Base-by-base conservation (phyloP, 2,113 vertebrate species). In the Onychostoma macrolepis region DNA sequence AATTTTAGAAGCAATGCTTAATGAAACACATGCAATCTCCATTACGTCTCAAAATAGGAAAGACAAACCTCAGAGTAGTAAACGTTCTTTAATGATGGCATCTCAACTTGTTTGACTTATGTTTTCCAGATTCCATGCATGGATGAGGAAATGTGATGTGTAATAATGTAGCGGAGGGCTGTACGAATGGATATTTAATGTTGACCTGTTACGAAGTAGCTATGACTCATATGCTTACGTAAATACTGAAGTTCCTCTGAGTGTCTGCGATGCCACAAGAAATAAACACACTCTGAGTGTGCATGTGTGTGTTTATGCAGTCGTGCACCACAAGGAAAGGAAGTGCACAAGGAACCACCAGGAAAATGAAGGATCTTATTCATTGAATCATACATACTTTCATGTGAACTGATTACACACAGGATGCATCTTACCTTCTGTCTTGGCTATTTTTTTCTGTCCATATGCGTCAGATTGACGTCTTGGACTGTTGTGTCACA, bases 151-250 rank as follows among this genome's bases (percentile, higher is more conserved):
- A 24, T 21, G 50, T 6, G 26, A 30, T 3, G 17, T 10, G 30
- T 12, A 56, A 79, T 56, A 79, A 36, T 1, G 17, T 9, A 33
- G 15, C 75, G 21, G 43, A 45, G n/a, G 41, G 4, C 15, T 69
- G 75, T 71, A 65, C 45, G 28, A 48, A 21, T 15, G 65, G 28
- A 53, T 56, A 26, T 24, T 53, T 28, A n/a, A 56, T 82, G 41
- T 17, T 28, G 9, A 36, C 13, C n/a, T 2, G 13, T 83, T 50
- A 50, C 11, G 19, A 21, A 11, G n/a, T 9, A 38, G 9, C 26
- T 33, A 9, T 78, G 84, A 85, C 56, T 78, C 74, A 85, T 33
- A 1, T 8, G 41, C 15, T 76, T 85, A 41, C 9, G 38, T n/a
- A 65, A 69, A 33, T 67, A 38, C 30, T 21, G 13, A 26, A 12